Evolutionary conservation across 2,113 vertebrate genomes (phyloP).

Genomic region (Anseranas semipalmata): DNA sequence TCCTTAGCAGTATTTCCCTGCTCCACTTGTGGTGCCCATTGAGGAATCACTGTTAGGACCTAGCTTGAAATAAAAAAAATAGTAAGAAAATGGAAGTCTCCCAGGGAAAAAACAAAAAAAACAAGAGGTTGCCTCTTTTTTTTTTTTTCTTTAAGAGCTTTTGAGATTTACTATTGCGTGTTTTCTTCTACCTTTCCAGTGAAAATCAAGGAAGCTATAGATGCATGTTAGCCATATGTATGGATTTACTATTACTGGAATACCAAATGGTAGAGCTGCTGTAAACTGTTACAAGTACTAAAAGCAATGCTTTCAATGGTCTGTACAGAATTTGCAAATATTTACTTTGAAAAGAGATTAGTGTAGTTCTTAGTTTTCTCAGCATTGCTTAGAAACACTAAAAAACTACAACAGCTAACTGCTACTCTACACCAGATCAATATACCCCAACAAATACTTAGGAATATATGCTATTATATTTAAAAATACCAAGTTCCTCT

Average conservation of each 20-base stretch:
- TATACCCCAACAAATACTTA: constrained; percentile 72
- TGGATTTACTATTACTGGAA: constrained; percentile 43
- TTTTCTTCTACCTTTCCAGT: constrained; percentile 25
- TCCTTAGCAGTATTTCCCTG: constrained; percentile 59
- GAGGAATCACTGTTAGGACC: constrained; percentile 33
- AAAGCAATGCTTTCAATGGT: constrained; percentile 45
- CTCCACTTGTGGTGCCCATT: not conserved
- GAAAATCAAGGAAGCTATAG: constrained; percentile 62
- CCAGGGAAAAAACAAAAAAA: not conserved
- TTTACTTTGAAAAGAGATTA: constrained; percentile 59
- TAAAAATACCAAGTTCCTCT: constrained; percentile 76
- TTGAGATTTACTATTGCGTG: not conserved
- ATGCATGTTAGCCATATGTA: constrained; percentile 9
- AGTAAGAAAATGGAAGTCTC: constrained; percentile 60
- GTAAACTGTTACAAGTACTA: constrained; percentile 48
- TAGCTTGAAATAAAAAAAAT: constrained; percentile 45
- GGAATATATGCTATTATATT: constrained; percentile 76
- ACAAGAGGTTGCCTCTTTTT: not conserved
- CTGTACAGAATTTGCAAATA: constrained; percentile 65
- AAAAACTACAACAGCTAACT: constrained; percentile 74
- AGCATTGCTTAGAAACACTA: constrained; percentile 73
- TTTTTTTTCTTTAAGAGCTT: not conserved
- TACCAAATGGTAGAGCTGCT: constrained; percentile 53
- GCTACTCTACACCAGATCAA: constrained; percentile 72
- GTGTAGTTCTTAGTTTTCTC: constrained; percentile 64